These are phyloP conservation scores for Masticophis lateralis DNA, from an alignment of 2,797 vertebrate genomes.

Conservation along the genomic window DNA sequence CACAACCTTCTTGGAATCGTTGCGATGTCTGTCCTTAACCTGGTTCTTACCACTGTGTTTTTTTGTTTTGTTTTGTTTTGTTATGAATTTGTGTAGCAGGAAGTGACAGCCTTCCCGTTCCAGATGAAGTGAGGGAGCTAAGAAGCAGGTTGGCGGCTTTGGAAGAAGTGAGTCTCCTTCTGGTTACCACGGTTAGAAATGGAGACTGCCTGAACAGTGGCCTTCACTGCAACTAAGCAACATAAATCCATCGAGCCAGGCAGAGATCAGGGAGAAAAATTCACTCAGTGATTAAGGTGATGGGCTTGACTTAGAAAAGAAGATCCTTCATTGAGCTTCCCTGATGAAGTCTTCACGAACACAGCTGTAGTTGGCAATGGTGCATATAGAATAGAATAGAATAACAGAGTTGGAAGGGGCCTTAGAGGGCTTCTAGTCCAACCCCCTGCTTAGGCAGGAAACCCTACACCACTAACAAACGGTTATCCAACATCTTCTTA, in stretches of 20 bases:
- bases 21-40: background rate
- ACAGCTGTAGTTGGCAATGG: background rate
- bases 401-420: too few species aligned
- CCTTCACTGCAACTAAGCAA: background rate
- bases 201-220: background rate
- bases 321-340: background rate
- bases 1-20: background rate
- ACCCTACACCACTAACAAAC: too few species aligned
- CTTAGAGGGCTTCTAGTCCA: too few species aligned
- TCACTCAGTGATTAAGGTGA: background rate
- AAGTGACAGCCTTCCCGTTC: conserved; percentile 62
- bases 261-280: background rate
- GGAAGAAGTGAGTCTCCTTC: conserved; percentile 79
- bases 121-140: conserved; percentile 82
- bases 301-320: background rate
- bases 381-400: too few species aligned
- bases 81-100: conserved; percentile 58
- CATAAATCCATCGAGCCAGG: background rate
- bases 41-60: background rate
- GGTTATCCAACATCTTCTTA: too few species aligned
- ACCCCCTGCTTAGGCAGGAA: too few species aligned
- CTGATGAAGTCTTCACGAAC: background rate
- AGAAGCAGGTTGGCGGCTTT: conserved; percentile 81
- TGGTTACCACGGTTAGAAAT: background rate
- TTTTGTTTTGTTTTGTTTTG: background rate